Evolutionary conservation across 30 jellyfish, hydroid and myxozoan genomes (phyloP).

Genomic region (Mastigias papua): DNA sequence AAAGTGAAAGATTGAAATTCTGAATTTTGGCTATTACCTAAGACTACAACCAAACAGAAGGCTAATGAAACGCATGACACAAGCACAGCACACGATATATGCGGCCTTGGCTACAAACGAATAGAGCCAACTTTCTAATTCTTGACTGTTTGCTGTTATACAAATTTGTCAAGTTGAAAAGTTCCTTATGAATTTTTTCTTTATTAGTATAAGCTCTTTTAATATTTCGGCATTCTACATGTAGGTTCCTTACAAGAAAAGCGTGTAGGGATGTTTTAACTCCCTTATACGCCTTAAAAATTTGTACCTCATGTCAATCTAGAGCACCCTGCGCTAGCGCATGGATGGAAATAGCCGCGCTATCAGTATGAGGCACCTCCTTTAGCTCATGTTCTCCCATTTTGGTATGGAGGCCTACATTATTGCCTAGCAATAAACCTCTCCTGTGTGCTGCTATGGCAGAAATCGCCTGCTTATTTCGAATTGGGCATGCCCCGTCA

Average conservation of each 20-base stretch:
- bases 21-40: no score
- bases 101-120: not conserved
- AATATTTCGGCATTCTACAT: not conserved
- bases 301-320: no score
- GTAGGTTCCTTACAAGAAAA: not conserved
- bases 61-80: not conserved
- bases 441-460: no score
- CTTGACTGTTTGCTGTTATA: not conserved
- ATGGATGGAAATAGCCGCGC: no score
- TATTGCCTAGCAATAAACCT: no score
- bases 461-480: not conserved
- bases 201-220: not conserved
- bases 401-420: no score
- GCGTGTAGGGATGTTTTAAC: not conserved
- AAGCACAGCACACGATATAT: not conserved
- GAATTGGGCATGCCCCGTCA: not conserved
- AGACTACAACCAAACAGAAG: not conserved
- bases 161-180: not conserved
- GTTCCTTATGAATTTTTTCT: not conserved
- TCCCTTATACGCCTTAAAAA: no score
- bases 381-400: no score
- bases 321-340: no score
- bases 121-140: not conserved
- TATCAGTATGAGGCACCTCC: no score
- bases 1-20: no score